phyloP scores from a whole-genome alignment of 2,797 vertebrate genomes.

The Phataginus tricuspis region DNA sequence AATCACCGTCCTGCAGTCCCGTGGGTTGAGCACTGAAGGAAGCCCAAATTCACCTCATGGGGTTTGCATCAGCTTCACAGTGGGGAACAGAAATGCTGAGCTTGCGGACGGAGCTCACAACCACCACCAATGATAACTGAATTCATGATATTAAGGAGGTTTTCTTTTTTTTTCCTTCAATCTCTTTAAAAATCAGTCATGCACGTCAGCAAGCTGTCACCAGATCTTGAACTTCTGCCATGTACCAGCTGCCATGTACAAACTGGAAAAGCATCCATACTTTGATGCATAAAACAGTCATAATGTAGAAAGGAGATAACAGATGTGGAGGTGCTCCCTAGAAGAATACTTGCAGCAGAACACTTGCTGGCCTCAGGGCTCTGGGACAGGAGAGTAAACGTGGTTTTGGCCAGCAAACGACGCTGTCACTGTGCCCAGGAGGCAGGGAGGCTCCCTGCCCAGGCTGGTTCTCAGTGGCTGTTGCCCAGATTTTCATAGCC shows the following conservation, averaged over 20 bases:
- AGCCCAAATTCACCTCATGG: neutral
- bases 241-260: neutral
- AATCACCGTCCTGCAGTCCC: neutral
- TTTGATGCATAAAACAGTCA: neutral
- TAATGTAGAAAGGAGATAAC: neutral
- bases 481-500: neutral
- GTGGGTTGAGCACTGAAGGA: neutral
- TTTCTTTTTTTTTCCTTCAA: neutral
- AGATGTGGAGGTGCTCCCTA: neutral
- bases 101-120: neutral
- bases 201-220: neutral
- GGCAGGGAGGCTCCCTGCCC: no score
- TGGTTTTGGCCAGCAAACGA: no score
- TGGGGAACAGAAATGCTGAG: neutral
- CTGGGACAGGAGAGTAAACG: fast-evolving
- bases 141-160: neutral
- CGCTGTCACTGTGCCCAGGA: no score
- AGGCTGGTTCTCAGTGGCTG: no score
- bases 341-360: neutral
- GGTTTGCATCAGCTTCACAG: neutral
- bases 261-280: neutral
- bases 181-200: neutral
- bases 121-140: neutral
- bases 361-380: no score
- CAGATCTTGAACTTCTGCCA: neutral